A percentile compares a stretch with the other conserved stretches of the same genome.
phyloP scores from a whole-genome alignment of 35 echinoderm and acorn worm species.

The Ophioderma brevispina region DNA sequence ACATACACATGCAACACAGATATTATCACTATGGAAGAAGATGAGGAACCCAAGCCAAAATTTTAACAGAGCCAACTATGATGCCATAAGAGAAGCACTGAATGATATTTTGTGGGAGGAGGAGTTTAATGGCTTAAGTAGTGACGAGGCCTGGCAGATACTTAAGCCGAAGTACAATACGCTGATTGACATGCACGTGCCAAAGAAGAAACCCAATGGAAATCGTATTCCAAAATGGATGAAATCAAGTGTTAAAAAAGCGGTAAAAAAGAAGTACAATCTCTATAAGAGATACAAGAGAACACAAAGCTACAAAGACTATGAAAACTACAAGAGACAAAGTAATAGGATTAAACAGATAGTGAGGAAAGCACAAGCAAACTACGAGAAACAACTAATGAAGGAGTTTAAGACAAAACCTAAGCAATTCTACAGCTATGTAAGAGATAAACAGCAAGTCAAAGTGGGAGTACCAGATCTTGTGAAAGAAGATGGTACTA shows the following conservation, averaged over 20 bases:
- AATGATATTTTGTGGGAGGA: slow-evolving; percentile 16
- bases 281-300: slow-evolving; percentile 23
- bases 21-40: not conserved
- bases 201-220: slow-evolving; percentile 4
- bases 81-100: slow-evolving; percentile 2
- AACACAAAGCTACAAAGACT: not conserved
- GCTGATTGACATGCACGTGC: not conserved
- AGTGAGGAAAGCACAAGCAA: slow-evolving; percentile 18
- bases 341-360: slow-evolving; percentile 21
- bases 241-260: not conserved
- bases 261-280: slow-evolving; percentile 7
- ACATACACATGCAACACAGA: not conserved
- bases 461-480: slow-evolving; percentile 18
- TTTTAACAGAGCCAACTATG: slow-evolving; percentile 33
- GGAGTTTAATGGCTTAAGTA: not conserved
- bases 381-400: slow-evolving; percentile 17
- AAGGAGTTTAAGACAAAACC: slow-evolving; percentile 43
- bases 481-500: slow-evolving; percentile 20
- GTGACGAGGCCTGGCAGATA: not conserved
- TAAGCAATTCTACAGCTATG: slow-evolving; percentile 41
- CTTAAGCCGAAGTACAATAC: not conserved
- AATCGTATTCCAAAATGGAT: slow-evolving; percentile 16
- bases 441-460: slow-evolving; percentile 23
- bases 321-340: not conserved
- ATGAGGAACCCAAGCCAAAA: not conserved